Evolutionary conservation across 2,888 invertebrate genomes (phyloP).

Genomic region (Panorpa germanica): DNA sequence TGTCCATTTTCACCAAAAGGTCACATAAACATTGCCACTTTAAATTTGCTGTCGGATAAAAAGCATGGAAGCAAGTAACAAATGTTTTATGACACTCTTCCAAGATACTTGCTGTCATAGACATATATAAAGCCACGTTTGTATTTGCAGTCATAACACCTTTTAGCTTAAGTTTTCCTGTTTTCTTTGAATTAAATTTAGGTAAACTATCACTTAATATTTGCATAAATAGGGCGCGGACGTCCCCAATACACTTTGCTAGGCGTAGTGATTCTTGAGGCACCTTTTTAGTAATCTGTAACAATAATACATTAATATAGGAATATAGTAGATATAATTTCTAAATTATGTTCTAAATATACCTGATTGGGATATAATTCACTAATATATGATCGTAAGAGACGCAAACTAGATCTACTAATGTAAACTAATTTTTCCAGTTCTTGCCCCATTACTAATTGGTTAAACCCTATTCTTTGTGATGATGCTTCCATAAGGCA

Average conservation of each 20-base stretch:
- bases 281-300: slow-evolving; percentile 24
- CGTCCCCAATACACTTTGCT: slow-evolving; percentile 74
- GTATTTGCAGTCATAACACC: neutral
- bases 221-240: slow-evolving; percentile 57
- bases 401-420: slow-evolving; percentile 60
- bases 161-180: slow-evolving; percentile 17
- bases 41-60: slow-evolving; percentile 81
- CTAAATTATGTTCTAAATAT: slow-evolving; percentile 17
- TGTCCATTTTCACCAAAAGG: slow-evolving; percentile 48
- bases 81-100: slow-evolving; percentile 84
- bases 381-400: slow-evolving; percentile 70
- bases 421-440: slow-evolving; percentile 74
- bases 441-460: slow-evolving; percentile 38
- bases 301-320: no score
- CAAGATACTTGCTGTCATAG: slow-evolving; percentile 53
- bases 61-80: slow-evolving; percentile 84
- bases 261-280: slow-evolving; percentile 53
- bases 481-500: slow-evolving; percentile 40
- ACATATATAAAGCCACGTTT: slow-evolving; percentile 22
- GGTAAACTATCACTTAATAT: slow-evolving; percentile 60
- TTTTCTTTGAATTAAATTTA: slow-evolving; percentile 21
- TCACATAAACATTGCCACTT: slow-evolving; percentile 89
- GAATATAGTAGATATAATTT: no score
- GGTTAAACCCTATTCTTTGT: slow-evolving; percentile 29
- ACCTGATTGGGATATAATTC: slow-evolving; percentile 74